phyloP scores from a whole-genome alignment of 2,888 invertebrate genomes.

The Orchesellides sinensis region DNA sequence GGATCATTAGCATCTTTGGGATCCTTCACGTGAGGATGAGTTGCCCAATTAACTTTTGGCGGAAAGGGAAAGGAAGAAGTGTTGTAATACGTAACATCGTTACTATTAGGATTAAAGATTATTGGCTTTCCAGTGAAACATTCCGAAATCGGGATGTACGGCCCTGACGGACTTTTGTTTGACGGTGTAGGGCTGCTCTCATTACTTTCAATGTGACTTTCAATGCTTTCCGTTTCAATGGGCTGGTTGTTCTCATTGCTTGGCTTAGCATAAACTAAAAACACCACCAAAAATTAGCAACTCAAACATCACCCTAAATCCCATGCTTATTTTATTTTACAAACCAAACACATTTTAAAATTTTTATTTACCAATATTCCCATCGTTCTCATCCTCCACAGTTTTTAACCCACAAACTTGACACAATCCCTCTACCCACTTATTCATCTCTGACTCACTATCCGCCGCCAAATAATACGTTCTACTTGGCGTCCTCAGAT shows the following conservation, averaged over 20 bases:
- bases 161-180: constrained; percentile 81
- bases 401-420: constrained; percentile 77
- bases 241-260: constrained; percentile 66
- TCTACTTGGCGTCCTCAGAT: constrained; percentile 91
- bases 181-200: constrained; percentile 74
- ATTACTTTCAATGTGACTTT: constrained; percentile 68
- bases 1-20: constrained; percentile 42
- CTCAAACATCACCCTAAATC: neutral
- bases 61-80: constrained; percentile 72
- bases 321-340: neutral
- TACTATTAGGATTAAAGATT: constrained; percentile 56
- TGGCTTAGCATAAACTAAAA: constrained; percentile 59
- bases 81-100: constrained; percentile 72
- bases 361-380: constrained; percentile 43
- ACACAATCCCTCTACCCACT: constrained; percentile 97
- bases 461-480: constrained; percentile 96
- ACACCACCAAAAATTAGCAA: neutral
- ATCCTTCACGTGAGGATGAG: constrained; percentile 69
- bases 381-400: constrained; percentile 67
- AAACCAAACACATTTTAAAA: neutral
- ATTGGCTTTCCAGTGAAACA: constrained; percentile 87
- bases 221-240: constrained; percentile 38
- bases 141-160: constrained; percentile 95
- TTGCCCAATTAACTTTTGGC: constrained; percentile 75
- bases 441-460: constrained; percentile 93